Evolutionary conservation across 2,797 vertebrate species (phyloP), one percentile per base, ranked within the genome.

Genomic region (Hemibagrus guttatus): DNA sequence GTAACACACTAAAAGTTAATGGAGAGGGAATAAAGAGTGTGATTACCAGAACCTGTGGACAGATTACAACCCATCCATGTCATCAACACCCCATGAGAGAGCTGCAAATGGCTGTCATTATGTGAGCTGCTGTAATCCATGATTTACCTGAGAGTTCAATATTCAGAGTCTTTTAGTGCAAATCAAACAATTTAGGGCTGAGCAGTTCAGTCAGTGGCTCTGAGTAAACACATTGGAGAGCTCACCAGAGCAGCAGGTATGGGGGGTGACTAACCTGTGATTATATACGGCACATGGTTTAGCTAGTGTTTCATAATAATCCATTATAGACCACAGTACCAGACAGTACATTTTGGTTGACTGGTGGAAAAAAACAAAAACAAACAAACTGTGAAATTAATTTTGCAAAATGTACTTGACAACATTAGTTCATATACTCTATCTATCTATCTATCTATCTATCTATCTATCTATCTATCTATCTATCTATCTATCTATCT

Each of bases 81-180:
- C 81, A 90, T 81, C 78, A 84, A 63, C 46, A 72, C 42, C 80
- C 59, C 79, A 88, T 89, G 61, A 87, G 76, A 78, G 86, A 69
- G 88, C 68, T 49, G 78, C 74, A 90, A 91, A 91, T 89, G 87
- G 69, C 83, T 68, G 69, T 89, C 90, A 90, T 91, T 89, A 91
- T 54, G 69, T 52, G 61, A 89, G 46, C 52, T 79, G 46, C 83
- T 87, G 59, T 84, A 86, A 64, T 88, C 71, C 79, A 78, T 81
- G 46, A 86, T 83, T 85, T 85, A 68, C 54, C 71, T 83, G 63
- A 87, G 80, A 87, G 78, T 31, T 49, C 61, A 66, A 56, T 88
- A 82, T 86, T 85, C 61, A 54, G 46, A 69, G 17, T 66, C 46
- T 86, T 90, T 89, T 86, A 89, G 76, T 88, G 81, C 84, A 88